Evolutionary conservation across 1,140 invertebrate genomes (phyloP), one percentile per base, ranked within the genome.

Genomic region (Formica exsecta): DNA sequence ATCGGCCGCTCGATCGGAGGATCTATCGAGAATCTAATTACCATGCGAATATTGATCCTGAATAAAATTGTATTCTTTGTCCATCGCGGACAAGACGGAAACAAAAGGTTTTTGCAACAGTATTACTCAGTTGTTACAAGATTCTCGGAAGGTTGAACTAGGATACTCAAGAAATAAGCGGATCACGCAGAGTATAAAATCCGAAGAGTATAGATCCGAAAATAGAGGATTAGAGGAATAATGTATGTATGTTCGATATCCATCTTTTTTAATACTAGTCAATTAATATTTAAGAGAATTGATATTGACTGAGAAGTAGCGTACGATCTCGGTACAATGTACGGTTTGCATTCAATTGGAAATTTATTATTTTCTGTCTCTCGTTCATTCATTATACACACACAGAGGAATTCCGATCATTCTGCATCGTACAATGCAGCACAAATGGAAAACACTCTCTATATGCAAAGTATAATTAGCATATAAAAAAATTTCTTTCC

Each of bases 261-360:
- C 66, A 86, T 85, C 68, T 71, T 81, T 71, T 81, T 32, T 22
- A 25, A 85, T 89, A 51, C 89, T 90, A 90, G 89, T 90, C 89
- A 90, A 71, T 90, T 90, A 90, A 76, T 8, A 19, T 13, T 44
- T 89, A 90, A 89, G 88, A 86, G 41, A n/a, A 29, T 19, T 57
- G 16, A 65, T 5, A 9, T 25, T 59, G 36, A 54, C 9, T 11
- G 54, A 66, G 61, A 22, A 81, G 51, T 65, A 61, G 76, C 29
- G 9, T 89, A 68, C 5, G 57, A 59, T 2, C 22, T 71, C 22
- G 25, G 36, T 32, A 32, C 4, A 13, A 38, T n/a, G 38, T 61
- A 51, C 54, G 25, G 16, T 19, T 51, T 51, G 48, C 48, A 51
- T 51, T 19, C 4, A 16, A 76, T 25, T 38, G 25, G 3, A 4